phyloP scores from a whole-genome alignment of 2,888 invertebrate species.

The Coleophora flavipennella region DNA sequence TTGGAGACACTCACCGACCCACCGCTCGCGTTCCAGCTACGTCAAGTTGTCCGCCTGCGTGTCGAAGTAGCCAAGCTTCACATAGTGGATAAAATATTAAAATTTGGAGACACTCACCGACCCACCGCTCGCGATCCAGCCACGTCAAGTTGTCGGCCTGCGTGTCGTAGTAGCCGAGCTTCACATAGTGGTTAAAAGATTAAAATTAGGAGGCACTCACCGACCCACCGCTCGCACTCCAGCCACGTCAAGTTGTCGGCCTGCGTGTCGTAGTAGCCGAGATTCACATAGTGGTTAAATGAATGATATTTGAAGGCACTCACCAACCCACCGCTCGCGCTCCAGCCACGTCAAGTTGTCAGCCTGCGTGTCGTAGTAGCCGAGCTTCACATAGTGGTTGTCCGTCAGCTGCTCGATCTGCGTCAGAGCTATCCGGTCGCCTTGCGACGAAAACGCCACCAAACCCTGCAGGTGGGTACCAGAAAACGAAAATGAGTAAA shows the following conservation, averaged over 20 bases:
- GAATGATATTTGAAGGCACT: conserved; percentile 27
- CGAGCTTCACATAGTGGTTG: conserved; percentile 94
- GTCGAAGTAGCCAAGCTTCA: conserved; percentile 96
- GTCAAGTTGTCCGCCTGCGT: conserved; percentile 95
- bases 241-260: conserved; percentile 96
- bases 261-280: conserved; percentile 97
- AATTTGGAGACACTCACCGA: no score
- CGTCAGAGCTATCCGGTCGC: conserved; percentile 98
- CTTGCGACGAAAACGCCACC: conserved; percentile 98
- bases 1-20: conserved; percentile 93
- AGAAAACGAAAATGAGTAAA: no score
- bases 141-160: conserved; percentile 96
- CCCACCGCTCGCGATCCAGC: conserved; percentile 93
- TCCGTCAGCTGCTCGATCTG: conserved; percentile 98
- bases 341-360: conserved; percentile 97
- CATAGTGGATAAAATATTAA: no score
- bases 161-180: conserved; percentile 96
- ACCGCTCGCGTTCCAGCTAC: conserved; percentile 92
- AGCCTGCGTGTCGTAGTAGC: conserved; percentile 96
- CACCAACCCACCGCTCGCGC: conserved; percentile 92
- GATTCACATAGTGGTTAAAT: conserved; percentile 93
- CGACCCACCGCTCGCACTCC: conserved; percentile 92
- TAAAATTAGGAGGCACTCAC: no score
- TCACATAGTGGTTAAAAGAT: conserved; percentile 94
- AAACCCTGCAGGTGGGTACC: conserved; percentile 82